phyloP scores from a whole-genome alignment of 2,888 invertebrate genomes.

The Heliconius hortense region DNA sequence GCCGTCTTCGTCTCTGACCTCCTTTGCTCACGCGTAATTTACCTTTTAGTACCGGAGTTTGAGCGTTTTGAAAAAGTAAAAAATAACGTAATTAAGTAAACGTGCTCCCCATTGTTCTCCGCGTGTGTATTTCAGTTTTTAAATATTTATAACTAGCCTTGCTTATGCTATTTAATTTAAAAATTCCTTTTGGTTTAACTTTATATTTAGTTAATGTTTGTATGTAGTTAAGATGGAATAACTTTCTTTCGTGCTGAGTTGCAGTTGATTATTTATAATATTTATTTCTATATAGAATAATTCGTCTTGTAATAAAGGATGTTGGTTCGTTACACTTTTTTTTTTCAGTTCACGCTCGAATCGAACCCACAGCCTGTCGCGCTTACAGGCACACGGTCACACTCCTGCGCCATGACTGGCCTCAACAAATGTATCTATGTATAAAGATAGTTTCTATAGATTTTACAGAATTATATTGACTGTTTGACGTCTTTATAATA shows the following conservation, averaged over 20 bases:
- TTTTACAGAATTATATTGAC: background rate
- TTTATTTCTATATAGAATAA: background rate
- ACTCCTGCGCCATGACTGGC: too few relatives aligned
- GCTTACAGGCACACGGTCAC: too few relatives aligned
- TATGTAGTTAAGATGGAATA: background rate
- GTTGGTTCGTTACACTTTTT: background rate
- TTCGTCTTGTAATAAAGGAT: background rate
- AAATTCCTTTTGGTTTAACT: constrained; percentile 16
- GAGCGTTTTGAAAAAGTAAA: constrained; percentile 62
- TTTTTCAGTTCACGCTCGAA: too few relatives aligned
- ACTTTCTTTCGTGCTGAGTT: background rate
- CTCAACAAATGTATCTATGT: constrained; percentile 4
- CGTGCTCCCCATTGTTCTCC: constrained; percentile 46
- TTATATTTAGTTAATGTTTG: background rate
- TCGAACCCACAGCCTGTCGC: too few relatives aligned
- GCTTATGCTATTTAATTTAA: constrained; percentile 18
- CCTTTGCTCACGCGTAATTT: constrained; percentile 70
- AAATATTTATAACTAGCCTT: constrained; percentile 27
- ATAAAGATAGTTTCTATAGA: constrained; percentile 1
- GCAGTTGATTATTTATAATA: background rate
- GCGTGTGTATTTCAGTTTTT: constrained; percentile 28
- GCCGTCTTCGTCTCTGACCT: constrained; percentile 63
- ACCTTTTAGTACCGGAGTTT: constrained; percentile 57
- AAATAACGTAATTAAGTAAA: constrained; percentile 70
- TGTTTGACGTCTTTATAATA: background rate